A percentile compares a stretch with the other conserved stretches of the same genome.
These are phyloP conservation scores for Calephelis nemesis DNA, from an alignment of 1,140 invertebrate genomes.

Conservation along the genomic window DNA sequence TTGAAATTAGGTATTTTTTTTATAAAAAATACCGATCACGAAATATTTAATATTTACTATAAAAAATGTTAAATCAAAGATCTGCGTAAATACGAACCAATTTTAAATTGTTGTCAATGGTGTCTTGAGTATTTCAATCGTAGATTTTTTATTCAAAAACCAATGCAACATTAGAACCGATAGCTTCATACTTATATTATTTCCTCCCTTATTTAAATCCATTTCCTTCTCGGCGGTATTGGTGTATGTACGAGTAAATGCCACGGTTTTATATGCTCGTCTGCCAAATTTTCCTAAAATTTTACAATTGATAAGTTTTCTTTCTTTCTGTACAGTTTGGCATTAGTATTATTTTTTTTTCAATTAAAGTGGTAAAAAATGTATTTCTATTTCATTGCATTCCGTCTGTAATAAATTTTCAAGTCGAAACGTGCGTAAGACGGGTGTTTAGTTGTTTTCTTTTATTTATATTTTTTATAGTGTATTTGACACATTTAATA, in stretches of 20 bases:
- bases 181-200: not conserved
- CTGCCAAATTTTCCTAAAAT: conserved; percentile 14
- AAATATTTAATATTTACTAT: too few relatives aligned
- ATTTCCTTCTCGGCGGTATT: conserved; percentile 3
- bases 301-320: not conserved
- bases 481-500: too few relatives aligned
- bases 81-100: conserved; percentile 3
- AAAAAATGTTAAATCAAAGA: not conserved
- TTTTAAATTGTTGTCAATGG: not conserved
- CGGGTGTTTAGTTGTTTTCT: too few relatives aligned
- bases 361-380: too few relatives aligned
- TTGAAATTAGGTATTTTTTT: too few relatives aligned
- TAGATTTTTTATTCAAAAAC: not conserved
- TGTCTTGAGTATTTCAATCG: conserved; percentile 3
- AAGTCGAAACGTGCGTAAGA: too few relatives aligned
- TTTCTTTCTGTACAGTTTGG: not conserved
- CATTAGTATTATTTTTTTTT: not conserved
- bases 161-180: not conserved
- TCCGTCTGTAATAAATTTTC: too few relatives aligned
- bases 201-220: not conserved
- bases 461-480: too few relatives aligned
- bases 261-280: conserved; percentile 2
- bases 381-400: too few relatives aligned
- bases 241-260: conserved; percentile 14
- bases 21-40: too few relatives aligned